A percentile compares a stretch with the other conserved stretches of the same genome.
These are phyloP conservation scores for Helobdella robusta DNA, from an alignment of 2,888 invertebrate species.

Conservation along the genomic window DNA sequence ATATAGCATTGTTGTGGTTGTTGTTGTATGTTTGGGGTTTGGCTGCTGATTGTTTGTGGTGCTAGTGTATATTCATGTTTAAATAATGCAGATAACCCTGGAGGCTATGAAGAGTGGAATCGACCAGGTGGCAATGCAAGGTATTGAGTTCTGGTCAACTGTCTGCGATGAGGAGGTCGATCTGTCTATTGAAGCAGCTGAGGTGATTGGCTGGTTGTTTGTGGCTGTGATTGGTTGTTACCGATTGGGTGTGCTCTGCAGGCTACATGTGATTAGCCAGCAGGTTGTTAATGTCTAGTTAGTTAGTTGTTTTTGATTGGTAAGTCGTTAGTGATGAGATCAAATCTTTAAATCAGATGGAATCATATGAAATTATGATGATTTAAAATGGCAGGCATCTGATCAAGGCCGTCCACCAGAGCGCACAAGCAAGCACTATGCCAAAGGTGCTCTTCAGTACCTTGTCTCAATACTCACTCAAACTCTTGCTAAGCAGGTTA, in stretches of 20 bases:
- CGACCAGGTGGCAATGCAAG: conserved; percentile 91
- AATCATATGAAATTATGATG: too few relatives aligned
- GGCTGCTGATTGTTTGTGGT: background rate
- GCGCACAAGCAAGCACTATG: conserved; percentile 86
- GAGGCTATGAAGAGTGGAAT: conserved; percentile 95
- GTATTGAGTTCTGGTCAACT: conserved; percentile 99
- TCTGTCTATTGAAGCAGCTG: conserved; percentile 69
- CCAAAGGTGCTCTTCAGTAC: conserved; percentile 91
- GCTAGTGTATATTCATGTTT: conserved; percentile 9
- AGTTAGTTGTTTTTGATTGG: too few relatives aligned
- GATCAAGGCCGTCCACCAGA: conserved; percentile 89
- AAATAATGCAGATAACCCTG: conserved; percentile 66
- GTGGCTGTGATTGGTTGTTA: conserved; percentile 21
- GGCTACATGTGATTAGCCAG: too few relatives aligned
- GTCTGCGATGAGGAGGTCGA: conserved; percentile 99
- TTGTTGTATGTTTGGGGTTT: background rate
- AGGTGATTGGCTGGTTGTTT: conserved; percentile 49
- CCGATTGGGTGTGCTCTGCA: background rate
- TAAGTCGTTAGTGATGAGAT: too few relatives aligned
- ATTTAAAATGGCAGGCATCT: too few relatives aligned
- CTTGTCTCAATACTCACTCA: conserved; percentile 86
- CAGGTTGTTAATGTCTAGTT: too few relatives aligned
- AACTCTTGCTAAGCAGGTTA: conserved; percentile 80
- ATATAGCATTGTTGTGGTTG: background rate
- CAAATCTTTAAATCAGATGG: too few relatives aligned